These are phyloP conservation scores for Pyxicephalus adspersus DNA, from an alignment of 2,113 vertebrate species.

Conservation along the genomic window DNA sequence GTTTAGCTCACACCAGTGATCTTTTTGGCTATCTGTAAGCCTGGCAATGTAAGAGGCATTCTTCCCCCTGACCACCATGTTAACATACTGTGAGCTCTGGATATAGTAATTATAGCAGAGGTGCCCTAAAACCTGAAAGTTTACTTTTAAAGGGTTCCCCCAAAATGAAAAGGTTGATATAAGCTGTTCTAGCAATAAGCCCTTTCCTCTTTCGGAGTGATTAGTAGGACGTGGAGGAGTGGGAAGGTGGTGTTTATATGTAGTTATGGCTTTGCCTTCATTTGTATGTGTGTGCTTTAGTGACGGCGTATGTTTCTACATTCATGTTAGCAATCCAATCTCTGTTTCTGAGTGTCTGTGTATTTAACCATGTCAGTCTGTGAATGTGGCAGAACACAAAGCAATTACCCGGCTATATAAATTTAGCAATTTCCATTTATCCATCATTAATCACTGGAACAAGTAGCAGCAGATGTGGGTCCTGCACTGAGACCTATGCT, in stretches of 20 bases:
- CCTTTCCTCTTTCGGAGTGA: no score
- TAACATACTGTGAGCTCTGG: no score
- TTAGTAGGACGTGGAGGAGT: no score
- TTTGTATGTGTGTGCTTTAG: background rate
- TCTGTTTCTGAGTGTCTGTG: slow-evolving; percentile 27
- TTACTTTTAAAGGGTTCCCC: no score
- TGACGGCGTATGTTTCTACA: background rate
- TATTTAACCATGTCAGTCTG: slow-evolving; percentile 18
- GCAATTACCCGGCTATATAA: background rate
- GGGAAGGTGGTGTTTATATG: background rate
- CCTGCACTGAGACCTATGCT: background rate
- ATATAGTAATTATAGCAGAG: no score
- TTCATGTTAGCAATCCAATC: background rate
- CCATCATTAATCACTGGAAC: background rate
- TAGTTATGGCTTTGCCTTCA: background rate
- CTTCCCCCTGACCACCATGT: no score
- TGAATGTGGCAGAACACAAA: slow-evolving; percentile 9
- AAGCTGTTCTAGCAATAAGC: no score
- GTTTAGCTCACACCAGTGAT: no score
- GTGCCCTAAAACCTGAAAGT: no score
- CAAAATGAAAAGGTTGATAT: no score
- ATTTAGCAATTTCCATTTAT: slow-evolving; percentile 18
- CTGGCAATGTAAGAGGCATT: no score
- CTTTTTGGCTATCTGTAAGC: no score
- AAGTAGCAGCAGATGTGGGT: slow-evolving; percentile 38